Conservation (phyloP, 2,888 invertebrate species). For the Dilophus febrilis region DNA sequence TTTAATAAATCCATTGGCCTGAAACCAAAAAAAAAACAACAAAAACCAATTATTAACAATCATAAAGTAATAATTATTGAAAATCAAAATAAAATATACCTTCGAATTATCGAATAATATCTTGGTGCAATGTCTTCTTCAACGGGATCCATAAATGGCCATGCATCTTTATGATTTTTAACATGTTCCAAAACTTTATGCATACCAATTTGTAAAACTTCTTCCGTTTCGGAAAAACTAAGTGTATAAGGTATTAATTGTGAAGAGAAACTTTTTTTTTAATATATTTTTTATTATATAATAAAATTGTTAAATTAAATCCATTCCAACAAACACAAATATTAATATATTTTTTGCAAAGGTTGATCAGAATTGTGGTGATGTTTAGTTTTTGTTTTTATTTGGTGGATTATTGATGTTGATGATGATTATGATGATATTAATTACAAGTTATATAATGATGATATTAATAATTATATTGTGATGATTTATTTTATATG, state of each 20-base stretch:
- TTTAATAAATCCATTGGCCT: constrained; percentile 75
- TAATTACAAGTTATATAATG: no score
- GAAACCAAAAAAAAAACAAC: no score
- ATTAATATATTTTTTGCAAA: no score
- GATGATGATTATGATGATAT: no score
- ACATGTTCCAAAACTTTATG: constrained; percentile 79
- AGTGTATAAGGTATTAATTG: constrained; percentile 19
- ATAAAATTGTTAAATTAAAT: no score
- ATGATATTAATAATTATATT: no score
- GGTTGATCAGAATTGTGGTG: no score
- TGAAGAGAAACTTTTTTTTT: constrained; percentile 6
- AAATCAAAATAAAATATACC: constrained; percentile 17
- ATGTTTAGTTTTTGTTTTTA: no score
- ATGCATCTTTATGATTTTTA: constrained; percentile 77
- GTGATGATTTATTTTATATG: no score
- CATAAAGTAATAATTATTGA: background rate
- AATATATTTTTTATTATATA: no score
- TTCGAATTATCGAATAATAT: constrained; percentile 53
- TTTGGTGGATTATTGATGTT: no score
- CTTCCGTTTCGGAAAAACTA: constrained; percentile 65
- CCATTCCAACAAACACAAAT: no score
- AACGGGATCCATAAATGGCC: constrained; percentile 88
- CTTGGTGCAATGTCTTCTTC: constrained; percentile 86
- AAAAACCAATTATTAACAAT: background rate
- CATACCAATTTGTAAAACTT: constrained; percentile 77